Evolutionary conservation across 2,797 vertebrate species (phyloP), one percentile per base, ranked within the genome.

Genomic region (Iguana delicatissima): DNA sequence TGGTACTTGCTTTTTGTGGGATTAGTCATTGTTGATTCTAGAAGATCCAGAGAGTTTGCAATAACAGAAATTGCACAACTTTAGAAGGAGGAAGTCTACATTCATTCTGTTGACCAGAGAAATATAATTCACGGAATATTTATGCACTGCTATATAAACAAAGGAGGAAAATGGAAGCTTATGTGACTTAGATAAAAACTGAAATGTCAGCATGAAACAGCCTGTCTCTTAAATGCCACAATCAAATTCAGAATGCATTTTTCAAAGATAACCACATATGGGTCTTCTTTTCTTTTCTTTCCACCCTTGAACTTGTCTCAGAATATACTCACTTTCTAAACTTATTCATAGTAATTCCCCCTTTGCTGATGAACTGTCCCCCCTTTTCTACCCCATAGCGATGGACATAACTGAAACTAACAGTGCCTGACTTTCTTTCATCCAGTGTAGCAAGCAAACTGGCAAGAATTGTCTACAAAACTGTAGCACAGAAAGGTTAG

Each of bases 61-160:
- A 42, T 83, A 91, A 87, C 57, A 79, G 1, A 73, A 57, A 73
- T 62, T 20, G 86, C 64, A 74, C 32, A 90, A 62, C 14, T 22
- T 20, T 73, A 67, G 76, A 80, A 73, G 38, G 16, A 86, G 67
- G 46, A 42, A 86, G 35, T 46, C 76, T 80, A 80, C n/a, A 80
- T 83, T 83, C 57, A 77, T 83, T 83, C 32, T 20, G 12, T 82
- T n/a, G 46, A 67, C 83, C n/a, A 83, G 46, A 79, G 32, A 90
- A 83, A 57, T 69, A 32, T 67, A 83, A 79, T 87, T 84, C 73
- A 24, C 24, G 77, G 67, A 91, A 87, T 91, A 91, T 91, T 87
- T 91, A 84, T 83, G 72, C 42, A 55, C 18, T 74, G 38, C 52
- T 90, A 2, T 82, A 82, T 82, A 88, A 88, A 86, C 73, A 81